Conservation (phyloP, 2,888 invertebrate species). For the Cotesia congregata region DNA sequence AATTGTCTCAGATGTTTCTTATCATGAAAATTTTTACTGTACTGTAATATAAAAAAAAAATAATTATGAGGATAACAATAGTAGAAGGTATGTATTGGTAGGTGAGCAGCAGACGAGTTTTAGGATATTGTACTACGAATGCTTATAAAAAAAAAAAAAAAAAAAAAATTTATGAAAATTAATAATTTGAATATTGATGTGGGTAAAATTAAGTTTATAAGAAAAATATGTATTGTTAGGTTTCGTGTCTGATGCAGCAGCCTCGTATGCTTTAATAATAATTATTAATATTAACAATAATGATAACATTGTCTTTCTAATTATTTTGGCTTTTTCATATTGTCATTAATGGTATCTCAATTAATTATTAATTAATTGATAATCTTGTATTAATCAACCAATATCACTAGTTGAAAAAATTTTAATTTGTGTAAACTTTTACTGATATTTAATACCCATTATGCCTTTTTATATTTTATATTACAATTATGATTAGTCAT, state of each 20-base stretch:
- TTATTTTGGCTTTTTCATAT: constrained; percentile 4
- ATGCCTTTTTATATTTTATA: background rate
- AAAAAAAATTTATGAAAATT: constrained; percentile 6
- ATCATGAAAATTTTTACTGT: background rate
- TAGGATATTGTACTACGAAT: constrained; percentile 30
- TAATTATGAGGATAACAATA: constrained; percentile 46
- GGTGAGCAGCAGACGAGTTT: constrained; percentile 52
- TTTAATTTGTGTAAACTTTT: constrained; percentile 5
- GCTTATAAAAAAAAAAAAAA: constrained; percentile 25
- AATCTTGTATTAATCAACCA: constrained; percentile 18
- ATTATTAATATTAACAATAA: background rate
- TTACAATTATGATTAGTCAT: background rate
- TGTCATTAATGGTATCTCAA: constrained; percentile 17
- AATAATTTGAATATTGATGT: background rate
- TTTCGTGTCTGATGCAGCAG: constrained; percentile 22
- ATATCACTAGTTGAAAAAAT: constrained; percentile 23
- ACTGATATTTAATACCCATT: background rate
- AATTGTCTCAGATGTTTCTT: constrained; percentile 10
- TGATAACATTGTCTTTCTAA: constrained; percentile 2
- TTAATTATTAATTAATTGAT: constrained; percentile 19
- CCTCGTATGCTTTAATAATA: constrained; percentile 9
- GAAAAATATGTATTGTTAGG: constrained; percentile 16
- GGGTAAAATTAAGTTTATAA: constrained; percentile 9
- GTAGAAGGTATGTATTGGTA: constrained; percentile 53
- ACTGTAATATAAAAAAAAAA: constrained; percentile 28